Evolutionary conservation across 2,888 invertebrate species (phyloP), one percentile per base, ranked within the genome.

Genomic region (Archips crataeganus): DNA sequence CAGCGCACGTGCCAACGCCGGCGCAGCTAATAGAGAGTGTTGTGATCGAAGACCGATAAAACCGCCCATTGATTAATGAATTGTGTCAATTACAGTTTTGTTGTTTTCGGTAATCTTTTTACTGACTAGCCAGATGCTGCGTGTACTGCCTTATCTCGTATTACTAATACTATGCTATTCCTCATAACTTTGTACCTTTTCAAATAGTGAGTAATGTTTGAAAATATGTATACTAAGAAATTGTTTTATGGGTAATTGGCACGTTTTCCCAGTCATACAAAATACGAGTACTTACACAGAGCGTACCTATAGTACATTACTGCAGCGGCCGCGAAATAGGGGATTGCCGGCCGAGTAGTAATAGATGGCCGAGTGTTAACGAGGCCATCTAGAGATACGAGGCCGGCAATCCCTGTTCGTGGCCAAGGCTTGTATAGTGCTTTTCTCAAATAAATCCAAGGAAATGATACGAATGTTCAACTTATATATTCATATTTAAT

Each of bases 31-130:
- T 45, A 49, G 13, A 49, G 49, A 49, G 49, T 49, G 49, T 49
- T 49, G 60, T 68, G 73, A 73, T 73, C 49, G 65, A 42, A 15
- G 49, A 32, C 49, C 51, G 74, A 74, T 74, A 74, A 60, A 67
- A 10, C 62, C 64, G 34, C 54, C 66, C 47, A 62, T 74, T 62
- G 59, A 70, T 57, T 66, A 71, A 66, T 74, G 36, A 63, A 70
- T 32, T 49, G 66, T 57, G 57, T 62, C 71, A 54, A 74, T 74
- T 70, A 65, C 65, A 4, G 57, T 49, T 57, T 73, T 47, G 60
- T 68, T 73, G 57, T 51, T n/a, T 62, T 60, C 57, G 63, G 49
- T 72, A 47, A 54, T 66, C 3, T 45, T 60, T 73, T 73, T 49
- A 51, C 51, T 15, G 36, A 51, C 54, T 61, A 34, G 39, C 60